Evolutionary conservation across 1,140 invertebrate genomes (phyloP).

Genomic region (Trachymyrmex cornetzi): DNA sequence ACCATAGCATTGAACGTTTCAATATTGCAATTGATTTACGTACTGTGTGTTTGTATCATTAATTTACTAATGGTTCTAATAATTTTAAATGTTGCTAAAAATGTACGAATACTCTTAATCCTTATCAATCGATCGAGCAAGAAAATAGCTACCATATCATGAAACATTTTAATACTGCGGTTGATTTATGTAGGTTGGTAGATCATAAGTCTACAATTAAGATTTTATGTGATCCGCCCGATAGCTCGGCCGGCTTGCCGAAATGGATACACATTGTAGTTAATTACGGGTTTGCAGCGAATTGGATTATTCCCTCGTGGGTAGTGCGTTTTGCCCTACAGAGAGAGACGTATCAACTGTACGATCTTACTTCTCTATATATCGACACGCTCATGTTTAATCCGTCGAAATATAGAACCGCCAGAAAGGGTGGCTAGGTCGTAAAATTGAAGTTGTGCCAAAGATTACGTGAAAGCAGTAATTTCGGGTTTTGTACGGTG

Average conservation of each 20-base stretch:
- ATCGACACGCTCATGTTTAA: slow-evolving; percentile 55
- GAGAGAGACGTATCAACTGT: slow-evolving; percentile 47
- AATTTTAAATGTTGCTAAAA: not conserved
- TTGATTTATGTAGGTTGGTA: slow-evolving; percentile 77
- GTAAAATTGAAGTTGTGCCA: slow-evolving; percentile 28
- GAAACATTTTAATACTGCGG: not conserved
- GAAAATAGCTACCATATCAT: not conserved
- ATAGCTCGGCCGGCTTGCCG: slow-evolving; percentile 69
- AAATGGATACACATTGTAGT: slow-evolving; percentile 78
- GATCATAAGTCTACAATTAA: slow-evolving; percentile 75
- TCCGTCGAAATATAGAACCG: slow-evolving; percentile 53
- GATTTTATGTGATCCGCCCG: slow-evolving; percentile 75
- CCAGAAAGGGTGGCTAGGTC: slow-evolving; percentile 23
- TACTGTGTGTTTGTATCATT: no score
- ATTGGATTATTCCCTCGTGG: slow-evolving; percentile 67
- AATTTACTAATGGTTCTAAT: no score
- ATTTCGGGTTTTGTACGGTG: slow-evolving; percentile 50
- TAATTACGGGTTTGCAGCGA: slow-evolving; percentile 74
- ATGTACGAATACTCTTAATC: not conserved
- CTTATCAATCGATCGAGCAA: not conserved
- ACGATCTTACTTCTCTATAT: slow-evolving; percentile 58
- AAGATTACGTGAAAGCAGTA: slow-evolving; percentile 21
- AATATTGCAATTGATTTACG: no score
- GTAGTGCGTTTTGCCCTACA: slow-evolving; percentile 7
- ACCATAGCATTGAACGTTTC: no score